A percentile compares a stretch with the other conserved stretches of the same genome.
phyloP scores from a whole-genome alignment of 2,888 invertebrate genomes.

The Calameuta pallipes region DNA sequence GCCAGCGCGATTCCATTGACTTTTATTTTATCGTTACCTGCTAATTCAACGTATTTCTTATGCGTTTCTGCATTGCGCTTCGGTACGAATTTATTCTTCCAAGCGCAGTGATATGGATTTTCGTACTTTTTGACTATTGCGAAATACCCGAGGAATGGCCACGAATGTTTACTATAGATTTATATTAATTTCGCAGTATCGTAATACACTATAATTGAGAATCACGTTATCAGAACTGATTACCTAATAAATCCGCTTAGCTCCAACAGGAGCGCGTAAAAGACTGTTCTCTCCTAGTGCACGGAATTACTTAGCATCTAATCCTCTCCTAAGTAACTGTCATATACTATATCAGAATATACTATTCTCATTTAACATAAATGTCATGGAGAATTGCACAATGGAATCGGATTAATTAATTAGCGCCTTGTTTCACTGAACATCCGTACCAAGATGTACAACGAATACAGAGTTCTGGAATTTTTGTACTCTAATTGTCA shows the following conservation, averaged over 20 bases:
- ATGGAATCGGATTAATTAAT: not conserved
- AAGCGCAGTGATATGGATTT: not conserved
- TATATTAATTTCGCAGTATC: not conserved
- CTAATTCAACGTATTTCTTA: not conserved
- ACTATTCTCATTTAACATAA: not conserved
- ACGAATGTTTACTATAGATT: not conserved
- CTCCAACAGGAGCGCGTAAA: not conserved
- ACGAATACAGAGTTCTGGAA: not conserved
- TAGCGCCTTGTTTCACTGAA: not conserved
- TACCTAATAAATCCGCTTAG: not conserved
- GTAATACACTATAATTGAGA: not conserved
- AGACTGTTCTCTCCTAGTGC: not conserved
- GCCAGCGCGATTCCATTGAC: not conserved
- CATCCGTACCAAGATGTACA: not conserved
- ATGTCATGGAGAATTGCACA: not conserved
- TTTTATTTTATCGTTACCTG: not conserved
- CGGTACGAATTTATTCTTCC: not conserved
- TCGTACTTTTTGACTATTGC: not conserved
- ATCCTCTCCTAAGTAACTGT: not conserved
- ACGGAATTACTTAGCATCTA: not conserved
- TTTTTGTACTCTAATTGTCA: not conserved
- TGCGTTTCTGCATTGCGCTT: not conserved
- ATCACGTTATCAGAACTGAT: not conserved
- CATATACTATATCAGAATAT: not conserved
- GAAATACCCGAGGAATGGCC: not conserved